Percentiles rank a stretch among this genome's conserved stretches.
Evolutionary conservation across 1,140 invertebrate species (phyloP).

Genomic region (Halictus rubicundus): DNA sequence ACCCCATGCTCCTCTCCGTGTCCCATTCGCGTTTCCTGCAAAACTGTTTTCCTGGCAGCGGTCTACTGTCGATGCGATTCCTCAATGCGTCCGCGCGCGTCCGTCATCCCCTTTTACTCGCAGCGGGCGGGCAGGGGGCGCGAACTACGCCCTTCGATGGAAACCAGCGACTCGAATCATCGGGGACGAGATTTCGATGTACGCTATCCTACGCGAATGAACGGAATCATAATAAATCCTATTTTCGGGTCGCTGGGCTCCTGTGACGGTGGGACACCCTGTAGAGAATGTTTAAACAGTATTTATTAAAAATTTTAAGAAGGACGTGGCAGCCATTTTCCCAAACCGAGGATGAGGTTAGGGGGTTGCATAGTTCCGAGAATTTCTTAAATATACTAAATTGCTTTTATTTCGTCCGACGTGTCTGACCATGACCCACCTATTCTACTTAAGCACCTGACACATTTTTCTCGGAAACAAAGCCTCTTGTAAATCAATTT

Average conservation of each 20-base stretch:
- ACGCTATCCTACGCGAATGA: background rate
- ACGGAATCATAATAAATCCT: conserved; percentile 12
- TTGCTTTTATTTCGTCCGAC: too few relatives aligned
- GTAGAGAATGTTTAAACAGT: too few relatives aligned
- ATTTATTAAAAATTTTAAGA: too few relatives aligned
- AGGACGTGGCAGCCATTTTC: too few relatives aligned
- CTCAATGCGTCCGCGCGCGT: conserved; percentile 31
- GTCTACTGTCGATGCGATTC: conserved; percentile 39
- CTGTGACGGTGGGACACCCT: too few relatives aligned
- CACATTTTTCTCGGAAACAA: too few relatives aligned
- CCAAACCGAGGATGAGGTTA: too few relatives aligned
- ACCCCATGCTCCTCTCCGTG: background rate
- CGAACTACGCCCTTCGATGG: conserved; percentile 44
- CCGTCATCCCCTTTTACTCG: conserved; percentile 57
- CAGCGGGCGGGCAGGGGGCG: conserved; percentile 42
- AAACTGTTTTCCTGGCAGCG: conserved; percentile 56
- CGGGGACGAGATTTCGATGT: background rate
- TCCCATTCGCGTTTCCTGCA: conserved; percentile 35
- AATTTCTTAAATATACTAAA: too few relatives aligned
- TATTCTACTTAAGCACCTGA: too few relatives aligned
- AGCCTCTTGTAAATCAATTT: too few relatives aligned
- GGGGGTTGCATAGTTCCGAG: too few relatives aligned
- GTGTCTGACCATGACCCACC: too few relatives aligned
- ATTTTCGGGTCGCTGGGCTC: background rate
- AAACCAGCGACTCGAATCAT: conserved; percentile 5